Conservation (phyloP, 2,113 vertebrate species). For the Mola mola region DNA sequence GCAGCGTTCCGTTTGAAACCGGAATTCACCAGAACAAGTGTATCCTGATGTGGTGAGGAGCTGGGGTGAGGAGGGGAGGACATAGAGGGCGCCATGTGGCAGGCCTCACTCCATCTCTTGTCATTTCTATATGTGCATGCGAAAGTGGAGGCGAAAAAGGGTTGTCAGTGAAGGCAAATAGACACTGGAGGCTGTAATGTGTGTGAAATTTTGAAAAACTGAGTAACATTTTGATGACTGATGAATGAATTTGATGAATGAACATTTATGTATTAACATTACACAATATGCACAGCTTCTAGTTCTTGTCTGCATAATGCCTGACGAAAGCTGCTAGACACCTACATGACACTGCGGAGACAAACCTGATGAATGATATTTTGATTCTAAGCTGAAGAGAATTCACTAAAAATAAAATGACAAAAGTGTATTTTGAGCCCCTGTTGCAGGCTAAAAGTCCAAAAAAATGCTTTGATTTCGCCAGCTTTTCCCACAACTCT, state of each 20-base stretch:
- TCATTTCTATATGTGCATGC: slow-evolving; percentile 54
- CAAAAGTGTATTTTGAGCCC: not conserved
- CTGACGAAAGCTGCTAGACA: not conserved
- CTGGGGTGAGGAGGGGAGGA: slow-evolving; percentile 64
- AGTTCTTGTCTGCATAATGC: slow-evolving; percentile 1
- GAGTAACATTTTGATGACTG: slow-evolving; percentile 13
- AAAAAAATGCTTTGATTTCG: too few species aligned
- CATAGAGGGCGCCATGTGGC: slow-evolving; percentile 55
- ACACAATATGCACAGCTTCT: not conserved
- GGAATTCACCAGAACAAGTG: slow-evolving; percentile 84
- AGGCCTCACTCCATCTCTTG: slow-evolving; percentile 61
- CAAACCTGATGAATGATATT: not conserved
- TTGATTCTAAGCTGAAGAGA: too few species aligned
- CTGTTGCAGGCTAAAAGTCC: not conserved
- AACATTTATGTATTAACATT: slow-evolving; percentile 7
- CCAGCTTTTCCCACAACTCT: too few species aligned
- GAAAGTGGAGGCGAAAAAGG: slow-evolving; percentile 11
- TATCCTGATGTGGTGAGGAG: slow-evolving; percentile 87
- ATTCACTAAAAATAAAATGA: too few species aligned
- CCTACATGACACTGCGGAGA: not conserved
- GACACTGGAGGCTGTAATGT: slow-evolving; percentile 2
- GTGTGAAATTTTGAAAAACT: slow-evolving; percentile 6
- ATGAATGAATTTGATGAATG: not conserved
- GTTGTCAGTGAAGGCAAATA: slow-evolving; percentile 18
- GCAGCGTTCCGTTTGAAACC: slow-evolving; percentile 84